Percentiles rank a stretch among this genome's conserved stretches.
These are phyloP conservation scores for Silurus meridionalis DNA, from an alignment of 2,113 vertebrate genomes.

Conservation along the genomic window DNA sequence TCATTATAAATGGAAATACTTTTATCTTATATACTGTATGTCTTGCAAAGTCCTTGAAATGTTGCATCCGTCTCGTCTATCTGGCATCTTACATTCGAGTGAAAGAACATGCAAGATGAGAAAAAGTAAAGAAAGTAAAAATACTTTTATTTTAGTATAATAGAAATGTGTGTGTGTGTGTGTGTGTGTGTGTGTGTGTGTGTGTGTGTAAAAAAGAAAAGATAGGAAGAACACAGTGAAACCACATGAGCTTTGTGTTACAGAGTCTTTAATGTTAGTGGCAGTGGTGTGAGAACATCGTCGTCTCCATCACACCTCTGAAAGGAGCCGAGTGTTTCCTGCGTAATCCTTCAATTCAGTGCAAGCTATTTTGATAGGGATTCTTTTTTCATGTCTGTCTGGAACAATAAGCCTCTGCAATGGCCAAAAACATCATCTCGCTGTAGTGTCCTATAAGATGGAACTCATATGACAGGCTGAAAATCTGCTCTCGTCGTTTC, in stretches of 20 bases:
- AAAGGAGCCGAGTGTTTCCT: not conserved
- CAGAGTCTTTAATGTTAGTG: not conserved
- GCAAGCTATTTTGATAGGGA: not conserved
- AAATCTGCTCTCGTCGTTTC: not conserved
- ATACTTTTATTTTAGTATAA: too few species aligned
- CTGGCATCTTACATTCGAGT: not conserved
- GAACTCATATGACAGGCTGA: not conserved
- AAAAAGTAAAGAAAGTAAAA: not conserved
- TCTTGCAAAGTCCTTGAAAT: not conserved
- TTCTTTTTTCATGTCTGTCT: not conserved
- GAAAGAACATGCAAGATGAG: not conserved
- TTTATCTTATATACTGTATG: not conserved
- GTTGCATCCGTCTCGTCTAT: too few species aligned
- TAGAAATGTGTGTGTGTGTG: not conserved
- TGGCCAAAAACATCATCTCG: not conserved
- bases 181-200: not conserved
- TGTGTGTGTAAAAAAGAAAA: not conserved
- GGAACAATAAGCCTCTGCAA: not conserved
- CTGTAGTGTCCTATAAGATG: not conserved
- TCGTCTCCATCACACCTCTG: not conserved
- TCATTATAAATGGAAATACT: not conserved
- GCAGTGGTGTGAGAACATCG: not conserved
- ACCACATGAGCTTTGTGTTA: not conserved
- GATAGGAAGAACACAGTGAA: conserved; percentile 13
- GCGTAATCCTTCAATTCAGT: not conserved